Evolutionary conservation across 2,113 vertebrate genomes (phyloP).

Genomic region (Antigone vipio): DNA sequence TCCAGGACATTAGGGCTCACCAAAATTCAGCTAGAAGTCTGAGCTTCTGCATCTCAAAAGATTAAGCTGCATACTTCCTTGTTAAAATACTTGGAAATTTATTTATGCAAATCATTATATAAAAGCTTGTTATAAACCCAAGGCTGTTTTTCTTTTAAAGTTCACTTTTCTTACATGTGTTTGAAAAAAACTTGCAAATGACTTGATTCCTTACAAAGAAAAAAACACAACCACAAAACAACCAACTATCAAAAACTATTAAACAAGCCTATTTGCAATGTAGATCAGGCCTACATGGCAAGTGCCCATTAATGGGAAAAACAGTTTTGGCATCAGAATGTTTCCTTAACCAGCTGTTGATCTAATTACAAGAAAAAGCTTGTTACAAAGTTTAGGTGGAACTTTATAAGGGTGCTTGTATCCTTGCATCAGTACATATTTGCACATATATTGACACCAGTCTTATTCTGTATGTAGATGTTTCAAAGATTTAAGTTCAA

Average conservation of each 20-base stretch:
- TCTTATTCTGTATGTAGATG: too few species aligned
- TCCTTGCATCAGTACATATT: background rate
- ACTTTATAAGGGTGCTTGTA: background rate
- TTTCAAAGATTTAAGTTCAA: background rate
- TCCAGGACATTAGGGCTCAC: background rate
- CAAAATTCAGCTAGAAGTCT: background rate
- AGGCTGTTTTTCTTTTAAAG: background rate
- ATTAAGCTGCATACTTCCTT: background rate
- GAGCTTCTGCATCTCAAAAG: background rate
- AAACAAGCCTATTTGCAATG: background rate
- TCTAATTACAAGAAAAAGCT: background rate
- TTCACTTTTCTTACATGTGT: background rate
- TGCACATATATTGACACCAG: background rate
- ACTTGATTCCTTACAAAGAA: background rate
- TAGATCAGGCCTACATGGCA: background rate
- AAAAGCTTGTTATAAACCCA: background rate
- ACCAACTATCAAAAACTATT: background rate
- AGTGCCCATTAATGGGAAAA: background rate
- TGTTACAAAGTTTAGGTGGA: background rate
- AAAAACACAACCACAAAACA: background rate
- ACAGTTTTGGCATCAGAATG: background rate
- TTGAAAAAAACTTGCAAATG: background rate
- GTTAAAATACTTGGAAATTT: background rate
- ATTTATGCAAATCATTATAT: constrained; percentile 5
- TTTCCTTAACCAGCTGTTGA: background rate